A percentile compares a stretch with the other conserved stretches of the same genome.
Evolutionary conservation across 1,140 invertebrate genomes (phyloP).

Genomic region (Halesus radiatus): DNA sequence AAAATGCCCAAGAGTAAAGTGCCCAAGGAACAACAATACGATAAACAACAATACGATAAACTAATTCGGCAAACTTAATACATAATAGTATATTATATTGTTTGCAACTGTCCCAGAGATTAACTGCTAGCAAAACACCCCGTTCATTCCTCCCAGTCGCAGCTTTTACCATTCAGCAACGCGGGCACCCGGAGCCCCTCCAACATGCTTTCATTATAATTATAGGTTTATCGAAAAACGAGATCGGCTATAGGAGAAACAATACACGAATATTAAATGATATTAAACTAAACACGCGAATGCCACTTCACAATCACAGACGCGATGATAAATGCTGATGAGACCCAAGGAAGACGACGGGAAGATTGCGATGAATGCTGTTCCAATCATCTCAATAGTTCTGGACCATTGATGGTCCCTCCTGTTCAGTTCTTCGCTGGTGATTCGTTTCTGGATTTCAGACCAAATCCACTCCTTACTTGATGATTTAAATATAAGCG

Average conservation of each 20-base stretch:
- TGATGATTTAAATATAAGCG: slow-evolving; percentile 48
- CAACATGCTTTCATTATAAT: slow-evolving; percentile 40
- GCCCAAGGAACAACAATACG: no score
- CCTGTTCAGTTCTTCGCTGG: slow-evolving; percentile 1
- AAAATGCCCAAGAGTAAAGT: slow-evolving; percentile 34
- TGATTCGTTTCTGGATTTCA: slow-evolving; percentile 18
- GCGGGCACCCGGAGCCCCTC: background rate
- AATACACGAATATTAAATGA: slow-evolving; percentile 47
- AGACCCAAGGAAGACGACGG: slow-evolving; percentile 36
- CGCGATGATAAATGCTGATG: slow-evolving; percentile 46
- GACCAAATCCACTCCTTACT: slow-evolving; percentile 28
- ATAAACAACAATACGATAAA: slow-evolving; percentile 17
- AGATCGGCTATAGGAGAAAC: slow-evolving; percentile 58
- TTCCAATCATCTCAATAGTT: background rate
- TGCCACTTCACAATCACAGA: slow-evolving; percentile 13
- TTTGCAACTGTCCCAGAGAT: slow-evolving; percentile 39
- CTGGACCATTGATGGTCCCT: slow-evolving; percentile 1
- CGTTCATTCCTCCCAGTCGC: background rate
- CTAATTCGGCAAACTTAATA: slow-evolving; percentile 40
- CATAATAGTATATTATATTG: slow-evolving; percentile 23
- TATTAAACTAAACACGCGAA: slow-evolving; percentile 46
- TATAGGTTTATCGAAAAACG: slow-evolving; percentile 53
- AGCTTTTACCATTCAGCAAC: no score
- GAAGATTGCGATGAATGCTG: slow-evolving; percentile 24
- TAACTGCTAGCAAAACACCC: slow-evolving; percentile 8